Base-by-base conservation (phyloP, 2,888 invertebrate genomes). In the Limnephilus rhombicus region DNA sequence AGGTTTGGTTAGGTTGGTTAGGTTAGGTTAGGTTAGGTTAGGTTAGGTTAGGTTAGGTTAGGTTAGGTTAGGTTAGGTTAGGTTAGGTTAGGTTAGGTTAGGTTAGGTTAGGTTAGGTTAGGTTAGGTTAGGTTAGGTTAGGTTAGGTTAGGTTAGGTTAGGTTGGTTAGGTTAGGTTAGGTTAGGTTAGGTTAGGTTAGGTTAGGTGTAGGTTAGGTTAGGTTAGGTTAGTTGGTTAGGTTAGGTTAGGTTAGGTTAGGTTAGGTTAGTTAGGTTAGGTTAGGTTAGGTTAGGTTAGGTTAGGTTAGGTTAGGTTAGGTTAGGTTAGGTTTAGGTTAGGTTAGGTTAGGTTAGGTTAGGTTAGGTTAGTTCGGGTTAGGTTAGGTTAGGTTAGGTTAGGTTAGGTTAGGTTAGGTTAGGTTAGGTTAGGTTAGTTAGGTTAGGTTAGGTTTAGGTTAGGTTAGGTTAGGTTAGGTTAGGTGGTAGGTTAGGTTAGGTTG, bases 71-170 rank as follows among this genome's bases (percentile, higher is more conserved):
- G 83, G 83, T 83, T 83, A 93, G 93, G 93, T 93, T 93, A 93
- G 93, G 93, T 93, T 90, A 91, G 92, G 93, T 93, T 93, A 93
- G 93, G 93, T 92, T 93, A 92, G 91, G 92, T 91, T 93, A 93
- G 93, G 93, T 93, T 93, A 93, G 93, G 93, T 93, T 90, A 91
- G 92, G 93, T 93, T 93, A 93, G 93, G 93, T 92, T 93, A 92
- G 93, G 93, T 93, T 93, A 93, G 93, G 93, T 93, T 93, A 93
- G 93, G 93, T 93, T 93, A 92, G 93, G 93, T 93, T 93, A 93
- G 93, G 83, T 83, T 83, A 83, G 83, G 83, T 83, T 83, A 83
- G 83, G 90, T 83, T 83, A 83, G 83, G 83, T 83, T 83, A 83
- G 83, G 83, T 83, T 83, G 83, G 83, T 83, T 83, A 83, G 83